Percentiles rank a stretch among this genome's conserved stretches.
phyloP scores from a whole-genome alignment of 2,888 invertebrate species.

The Limnephilus marmoratus region DNA sequence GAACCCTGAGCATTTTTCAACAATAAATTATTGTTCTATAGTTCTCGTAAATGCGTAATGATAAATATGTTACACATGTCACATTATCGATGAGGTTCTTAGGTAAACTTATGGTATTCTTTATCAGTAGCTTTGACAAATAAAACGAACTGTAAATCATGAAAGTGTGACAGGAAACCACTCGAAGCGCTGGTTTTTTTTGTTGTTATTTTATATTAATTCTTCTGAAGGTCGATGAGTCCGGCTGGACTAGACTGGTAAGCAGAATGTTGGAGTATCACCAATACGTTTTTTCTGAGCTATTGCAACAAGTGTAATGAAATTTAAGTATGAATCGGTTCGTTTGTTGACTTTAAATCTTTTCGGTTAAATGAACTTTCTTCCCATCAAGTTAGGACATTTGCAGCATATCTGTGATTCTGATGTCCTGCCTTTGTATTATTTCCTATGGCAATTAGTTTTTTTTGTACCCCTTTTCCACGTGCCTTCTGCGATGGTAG shows the following conservation, averaged over 20 bases:
- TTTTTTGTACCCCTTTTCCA: too few relatives aligned
- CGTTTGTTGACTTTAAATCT: neutral
- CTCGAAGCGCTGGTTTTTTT: neutral
- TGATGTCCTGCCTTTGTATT: too few relatives aligned
- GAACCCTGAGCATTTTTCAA: too few relatives aligned
- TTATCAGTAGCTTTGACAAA: neutral
- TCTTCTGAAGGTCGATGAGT: slow-evolving; percentile 11
- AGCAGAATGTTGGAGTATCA: neutral
- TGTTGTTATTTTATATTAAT: neutral
- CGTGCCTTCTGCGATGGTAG: too few relatives aligned
- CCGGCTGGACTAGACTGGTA: neutral
- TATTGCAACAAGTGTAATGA: neutral
- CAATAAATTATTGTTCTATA: too few relatives aligned
- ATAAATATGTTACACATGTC: too few relatives aligned
- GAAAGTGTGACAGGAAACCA: slow-evolving; percentile 24
- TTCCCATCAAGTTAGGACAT: too few relatives aligned
- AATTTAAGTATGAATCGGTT: neutral
- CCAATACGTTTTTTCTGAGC: neutral
- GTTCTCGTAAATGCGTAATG: too few relatives aligned
- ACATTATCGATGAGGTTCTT: neutral
- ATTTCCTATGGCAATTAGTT: too few relatives aligned
- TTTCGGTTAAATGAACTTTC: neutral
- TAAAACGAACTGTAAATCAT: slow-evolving; percentile 10
- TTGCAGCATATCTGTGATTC: too few relatives aligned
- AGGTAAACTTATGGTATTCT: neutral